Evolutionary conservation across 2,888 invertebrate species (phyloP), one percentile per base, ranked within the genome.

Genomic region (Platycheirus albimanus): DNA sequence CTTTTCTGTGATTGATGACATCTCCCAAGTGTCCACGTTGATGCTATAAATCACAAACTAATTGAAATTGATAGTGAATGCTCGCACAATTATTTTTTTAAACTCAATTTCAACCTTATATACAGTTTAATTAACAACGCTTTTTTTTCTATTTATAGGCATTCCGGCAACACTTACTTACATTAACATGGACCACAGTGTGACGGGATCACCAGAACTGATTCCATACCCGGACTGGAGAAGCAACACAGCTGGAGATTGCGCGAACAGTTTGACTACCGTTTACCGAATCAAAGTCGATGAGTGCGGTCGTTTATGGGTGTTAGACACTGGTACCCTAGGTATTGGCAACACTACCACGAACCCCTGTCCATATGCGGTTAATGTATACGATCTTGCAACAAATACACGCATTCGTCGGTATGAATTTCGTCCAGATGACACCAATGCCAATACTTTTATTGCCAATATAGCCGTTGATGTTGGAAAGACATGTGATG

Each of bases 391-490:
- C 87, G 96, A 96, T 88, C 91, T 96, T 85, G 92, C 92, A 75
- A 96, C 95, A 0, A 94, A 96, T 87, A 92, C 92, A 54, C 91
- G 95, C 33, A 92, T 96, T 67, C 92, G 95, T 30, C 92, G 93
- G 86, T 95, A 95, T 87, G 94, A 93, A 67, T 92, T 96, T 85
- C 92, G 93, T 15, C 91, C 94, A 0, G 95, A 95, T 80, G 96
- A 96, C 87, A 95, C 94, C 17, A 95, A 95, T 84, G 90, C 93
- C 64, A 93, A 95, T 45, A 96, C 96, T 0, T 96, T 96, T 89
- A 96, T 96, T 81, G 96, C 96, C n/a, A 96, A 96, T 87, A 95
- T 96, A 72, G 95, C 94, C n/a, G 93, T 96, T 1, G 96, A 97
- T 87, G 92, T 95, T 85, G 95, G 95, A 30, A 92, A 92, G 86